Evolutionary conservation across 1,140 invertebrate genomes (phyloP).

Genomic region (Druon quercuslanigerum): DNA sequence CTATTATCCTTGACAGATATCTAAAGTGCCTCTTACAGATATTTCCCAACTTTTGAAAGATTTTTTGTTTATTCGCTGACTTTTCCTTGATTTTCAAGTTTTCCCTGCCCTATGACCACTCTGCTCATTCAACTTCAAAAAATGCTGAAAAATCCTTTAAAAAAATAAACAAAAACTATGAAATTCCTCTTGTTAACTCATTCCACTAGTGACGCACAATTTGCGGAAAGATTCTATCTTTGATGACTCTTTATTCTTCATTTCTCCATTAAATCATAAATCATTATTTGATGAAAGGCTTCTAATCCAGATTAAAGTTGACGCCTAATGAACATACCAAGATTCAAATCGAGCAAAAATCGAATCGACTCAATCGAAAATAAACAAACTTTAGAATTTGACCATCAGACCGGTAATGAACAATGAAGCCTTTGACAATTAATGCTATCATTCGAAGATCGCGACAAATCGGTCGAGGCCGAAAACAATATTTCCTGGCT

Average conservation of each 20-base stretch:
- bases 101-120: too few species aligned
- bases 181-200: background rate
- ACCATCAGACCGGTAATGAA: background rate
- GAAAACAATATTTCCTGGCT: constrained; percentile 57
- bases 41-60: too few species aligned
- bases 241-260: background rate
- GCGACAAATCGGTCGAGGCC: constrained; percentile 54
- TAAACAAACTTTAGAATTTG: background rate
- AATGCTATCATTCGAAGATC: background rate
- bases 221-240: background rate
- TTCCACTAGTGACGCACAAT: background rate
- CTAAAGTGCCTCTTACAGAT: too few species aligned
- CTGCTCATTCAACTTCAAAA: too few species aligned
- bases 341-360: background rate
- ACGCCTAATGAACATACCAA: too few species aligned
- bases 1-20: too few species aligned
- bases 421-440: background rate
- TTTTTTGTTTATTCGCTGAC: too few species aligned
- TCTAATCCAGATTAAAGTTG: too few species aligned
- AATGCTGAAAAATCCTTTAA: too few species aligned
- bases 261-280: background rate
- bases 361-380: background rate
- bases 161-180: too few species aligned
- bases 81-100: too few species aligned
- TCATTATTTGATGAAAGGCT: too few species aligned